phyloP scores from a whole-genome alignment of 2,888 invertebrate genomes.

The Habroteleia sp. region DNA sequence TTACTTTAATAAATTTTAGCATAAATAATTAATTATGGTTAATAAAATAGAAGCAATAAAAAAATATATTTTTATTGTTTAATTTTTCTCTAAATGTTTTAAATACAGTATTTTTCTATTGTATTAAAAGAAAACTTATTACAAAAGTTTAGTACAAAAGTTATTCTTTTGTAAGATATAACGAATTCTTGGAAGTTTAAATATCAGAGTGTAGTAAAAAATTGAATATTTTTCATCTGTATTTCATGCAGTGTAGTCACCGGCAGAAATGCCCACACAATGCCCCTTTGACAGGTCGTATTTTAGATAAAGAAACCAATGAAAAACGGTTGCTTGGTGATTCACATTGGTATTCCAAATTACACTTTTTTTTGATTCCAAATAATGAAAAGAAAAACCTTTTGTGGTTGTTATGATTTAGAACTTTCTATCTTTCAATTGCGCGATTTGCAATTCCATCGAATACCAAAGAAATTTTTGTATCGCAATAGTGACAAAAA shows the following conservation, averaged over 20 bases:
- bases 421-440: background rate
- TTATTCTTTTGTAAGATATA: slow-evolving; percentile 2
- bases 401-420: slow-evolving; percentile 15
- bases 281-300: slow-evolving; percentile 6
- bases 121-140: no score
- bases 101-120: no score
- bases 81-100: no score
- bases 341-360: slow-evolving; percentile 33
- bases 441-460: slow-evolving; percentile 16
- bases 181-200: slow-evolving; percentile 24
- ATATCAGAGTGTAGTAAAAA: slow-evolving; percentile 7
- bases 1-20: no score
- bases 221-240: background rate
- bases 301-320: slow-evolving; percentile 1
- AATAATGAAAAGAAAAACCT: slow-evolving; percentile 1
- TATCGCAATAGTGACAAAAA: no score
- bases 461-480: no score
- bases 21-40: no score
- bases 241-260: slow-evolving; percentile 19
- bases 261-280: background rate
- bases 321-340: slow-evolving; percentile 25
- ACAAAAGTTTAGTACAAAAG: slow-evolving; percentile 80
- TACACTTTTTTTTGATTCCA: slow-evolving; percentile 7
- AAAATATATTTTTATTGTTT: no score
- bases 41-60: no score